These are phyloP conservation scores for Holcopasites calliopsidis DNA, from an alignment of 1,140 invertebrate genomes.

Conservation along the genomic window DNA sequence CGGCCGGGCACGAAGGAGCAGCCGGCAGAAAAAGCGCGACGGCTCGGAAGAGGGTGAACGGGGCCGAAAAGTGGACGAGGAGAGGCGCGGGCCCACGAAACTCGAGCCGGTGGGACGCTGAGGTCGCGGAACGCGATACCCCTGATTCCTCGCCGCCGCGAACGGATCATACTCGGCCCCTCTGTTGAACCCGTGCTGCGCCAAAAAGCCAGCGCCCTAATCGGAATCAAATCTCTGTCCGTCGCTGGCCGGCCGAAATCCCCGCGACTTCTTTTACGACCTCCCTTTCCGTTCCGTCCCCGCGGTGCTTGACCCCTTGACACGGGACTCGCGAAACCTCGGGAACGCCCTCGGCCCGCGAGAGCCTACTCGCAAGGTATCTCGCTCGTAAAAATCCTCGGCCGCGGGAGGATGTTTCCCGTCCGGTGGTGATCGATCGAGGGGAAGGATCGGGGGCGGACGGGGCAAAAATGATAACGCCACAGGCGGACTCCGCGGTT, in stretches of 20 bases:
- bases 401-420: slow-evolving; percentile 25
- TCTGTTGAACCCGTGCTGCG: slow-evolving; percentile 66
- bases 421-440: slow-evolving; percentile 11
- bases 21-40: background rate
- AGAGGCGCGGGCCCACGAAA: slow-evolving; percentile 59
- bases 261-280: slow-evolving; percentile 47
- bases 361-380: too few relatives aligned
- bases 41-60: slow-evolving; percentile 16
- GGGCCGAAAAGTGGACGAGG: slow-evolving; percentile 54
- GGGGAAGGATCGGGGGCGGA: background rate
- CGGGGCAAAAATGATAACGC: slow-evolving; percentile 47
- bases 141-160: slow-evolving; percentile 75
- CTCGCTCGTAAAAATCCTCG: too few relatives aligned
- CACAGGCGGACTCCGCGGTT: slow-evolving; percentile 49
- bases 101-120: slow-evolving; percentile 67
- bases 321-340: background rate
- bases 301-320: slow-evolving; percentile 2
- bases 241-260: slow-evolving; percentile 27
- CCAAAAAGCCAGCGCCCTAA: slow-evolving; percentile 61
- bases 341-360: too few relatives aligned
- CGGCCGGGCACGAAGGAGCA: slow-evolving; percentile 30
- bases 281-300: background rate
- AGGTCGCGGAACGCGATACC: slow-evolving; percentile 75
- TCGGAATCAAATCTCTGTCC: slow-evolving; percentile 68
- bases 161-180: slow-evolving; percentile 70